These are phyloP conservation scores for Taxidea taxus DNA, from an alignment of 2,113 vertebrate species.

Conservation along the genomic window DNA sequence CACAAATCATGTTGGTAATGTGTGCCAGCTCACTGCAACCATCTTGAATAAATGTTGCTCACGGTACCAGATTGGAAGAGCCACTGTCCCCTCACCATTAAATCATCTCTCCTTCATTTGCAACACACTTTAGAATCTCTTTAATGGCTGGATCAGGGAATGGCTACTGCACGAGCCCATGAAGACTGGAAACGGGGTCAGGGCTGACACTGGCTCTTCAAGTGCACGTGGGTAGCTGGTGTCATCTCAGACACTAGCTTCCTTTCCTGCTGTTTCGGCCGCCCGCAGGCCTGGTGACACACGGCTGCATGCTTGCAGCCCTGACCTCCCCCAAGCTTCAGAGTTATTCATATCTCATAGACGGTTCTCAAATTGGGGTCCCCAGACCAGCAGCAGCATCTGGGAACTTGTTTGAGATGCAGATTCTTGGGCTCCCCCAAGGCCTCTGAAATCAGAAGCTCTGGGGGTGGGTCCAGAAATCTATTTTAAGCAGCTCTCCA, in stretches of 20 bases:
- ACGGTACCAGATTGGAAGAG: not conserved
- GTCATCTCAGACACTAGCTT: not conserved
- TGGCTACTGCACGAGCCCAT: accelerated
- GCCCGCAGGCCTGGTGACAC: not conserved
- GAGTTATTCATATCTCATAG: not conserved
- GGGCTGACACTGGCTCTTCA: not conserved
- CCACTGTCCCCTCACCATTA: not conserved
- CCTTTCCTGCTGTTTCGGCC: not conserved
- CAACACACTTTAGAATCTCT: not conserved
- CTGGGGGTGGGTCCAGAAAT: not conserved
- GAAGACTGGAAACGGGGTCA: not conserved
- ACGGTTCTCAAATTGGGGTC: not conserved
- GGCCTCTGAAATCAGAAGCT: not conserved
- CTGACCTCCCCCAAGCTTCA: not conserved
- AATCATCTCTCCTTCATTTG: not conserved
- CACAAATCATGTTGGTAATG: not conserved
- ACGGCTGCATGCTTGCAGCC: not conserved
- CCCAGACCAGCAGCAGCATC: not conserved
- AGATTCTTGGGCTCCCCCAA: not conserved
- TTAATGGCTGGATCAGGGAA: not conserved
- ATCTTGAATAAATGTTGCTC: not conserved
- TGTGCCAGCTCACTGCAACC: not conserved
- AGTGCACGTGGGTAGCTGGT: accelerated
- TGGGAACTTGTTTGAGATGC: not conserved
- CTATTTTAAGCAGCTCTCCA: not conserved